Base-by-base conservation (phyloP, 2,888 invertebrate species). In the Diogma glabrata region DNA sequence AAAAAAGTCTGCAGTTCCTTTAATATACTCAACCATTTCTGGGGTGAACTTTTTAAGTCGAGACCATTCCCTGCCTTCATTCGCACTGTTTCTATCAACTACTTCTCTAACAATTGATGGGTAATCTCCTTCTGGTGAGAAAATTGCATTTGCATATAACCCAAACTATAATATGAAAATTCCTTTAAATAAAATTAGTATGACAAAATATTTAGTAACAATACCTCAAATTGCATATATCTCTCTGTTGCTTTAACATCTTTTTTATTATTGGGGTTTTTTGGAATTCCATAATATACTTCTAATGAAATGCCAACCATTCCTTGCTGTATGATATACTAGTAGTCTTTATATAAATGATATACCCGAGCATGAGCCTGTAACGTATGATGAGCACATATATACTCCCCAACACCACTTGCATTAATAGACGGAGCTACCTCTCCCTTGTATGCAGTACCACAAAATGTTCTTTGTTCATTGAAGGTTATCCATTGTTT, bases 401-500 rank as follows among this genome's bases (percentile, higher is more conserved):
- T 51, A 52, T 77, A 76, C 16, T 71, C 72, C 2, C 70, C 75
- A 5, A 73, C 58, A 33, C 72, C 75, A 3, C 71, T 64, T 1
- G 67, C 61, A 46, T 71, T 65, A 3, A 73, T 50, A 4, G 64
- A 19, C 5, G 40, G 40, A 6, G 40, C 67, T 53, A 62, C 63
- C 0, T 60, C 58, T 0, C 51, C 57, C n/a, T n/a, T n/a, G n/a
- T n/a, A n/a, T n/a, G n/a, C n/a, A 2, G 45, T 49, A 1, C 76
- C 76, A 49, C 71, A 72, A 38, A 67, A 65, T 53, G 69, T 64
- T 53, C 62, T 64, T 0, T 77, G 77, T 57, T 79, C 79, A 57
- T 80, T 79, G 52, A 78, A 72, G 0, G 79, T 79, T 10, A 77
- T 72, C 75, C 77, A 79, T 7, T 72, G 71, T 57, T 76, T 73